These are phyloP conservation scores for Phalangium opilio DNA, from an alignment of 2,888 invertebrate species.

Conservation along the genomic window DNA sequence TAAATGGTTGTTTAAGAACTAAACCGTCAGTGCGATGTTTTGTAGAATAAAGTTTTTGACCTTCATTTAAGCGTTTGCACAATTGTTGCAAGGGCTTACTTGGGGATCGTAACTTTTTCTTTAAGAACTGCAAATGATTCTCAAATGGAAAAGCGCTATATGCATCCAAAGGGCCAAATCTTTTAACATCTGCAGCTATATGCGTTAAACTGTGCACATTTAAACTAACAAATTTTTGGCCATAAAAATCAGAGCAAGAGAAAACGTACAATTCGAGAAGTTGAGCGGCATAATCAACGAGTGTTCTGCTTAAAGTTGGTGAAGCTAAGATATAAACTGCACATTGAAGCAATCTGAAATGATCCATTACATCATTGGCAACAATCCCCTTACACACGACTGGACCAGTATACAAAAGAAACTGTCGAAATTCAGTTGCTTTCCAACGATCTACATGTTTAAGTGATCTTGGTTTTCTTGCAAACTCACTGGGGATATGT, in stretches of 20 bases:
- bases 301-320: too few relatives aligned
- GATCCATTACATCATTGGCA: too few relatives aligned
- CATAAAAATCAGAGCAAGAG: neutral
- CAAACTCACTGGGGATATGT: neutral
- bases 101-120: neutral
- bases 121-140: neutral
- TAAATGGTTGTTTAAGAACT: too few relatives aligned
- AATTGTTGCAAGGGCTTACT: slow-evolving; percentile 1
- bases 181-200: neutral
- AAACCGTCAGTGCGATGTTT: too few relatives aligned
- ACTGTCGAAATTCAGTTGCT: neutral
- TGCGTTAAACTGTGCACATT: slow-evolving; percentile 3
- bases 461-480: neutral
- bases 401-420: slow-evolving; percentile 1
- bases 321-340: too few relatives aligned
- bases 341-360: too few relatives aligned
- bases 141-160: slow-evolving; percentile 4
- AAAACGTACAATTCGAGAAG: neutral
- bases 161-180: slow-evolving; percentile 1
- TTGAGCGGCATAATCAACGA: too few relatives aligned
- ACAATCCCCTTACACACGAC: neutral
- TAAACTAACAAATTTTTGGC: neutral
- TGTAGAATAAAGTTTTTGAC: neutral
- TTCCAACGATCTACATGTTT: slow-evolving; percentile 1
- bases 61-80: neutral